phyloP scores from a whole-genome alignment of 2,797 vertebrate genomes.

The Scolopax bukidnonensis region DNA sequence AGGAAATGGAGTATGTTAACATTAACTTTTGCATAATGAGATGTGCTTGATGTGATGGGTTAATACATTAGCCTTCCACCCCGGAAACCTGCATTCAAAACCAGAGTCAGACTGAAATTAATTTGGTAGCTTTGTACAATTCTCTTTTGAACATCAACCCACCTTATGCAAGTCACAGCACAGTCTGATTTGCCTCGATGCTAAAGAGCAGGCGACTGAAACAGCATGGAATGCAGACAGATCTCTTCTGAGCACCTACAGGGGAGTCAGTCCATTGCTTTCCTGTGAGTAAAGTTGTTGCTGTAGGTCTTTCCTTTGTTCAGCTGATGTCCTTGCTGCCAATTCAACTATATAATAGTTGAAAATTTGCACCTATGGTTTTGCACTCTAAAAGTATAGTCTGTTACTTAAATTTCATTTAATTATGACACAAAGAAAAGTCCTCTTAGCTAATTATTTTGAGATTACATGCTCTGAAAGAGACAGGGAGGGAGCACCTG shows the following conservation, averaged over 20 bases:
- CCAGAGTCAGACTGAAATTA: background rate
- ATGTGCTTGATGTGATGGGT: background rate
- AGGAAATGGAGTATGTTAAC: background rate
- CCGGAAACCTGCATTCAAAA: background rate
- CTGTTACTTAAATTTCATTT: conserved; percentile 3
- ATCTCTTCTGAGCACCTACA: background rate
- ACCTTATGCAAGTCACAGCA: background rate
- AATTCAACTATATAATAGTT: background rate
- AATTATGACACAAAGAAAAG: background rate
- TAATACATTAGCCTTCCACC: conserved; percentile 43
- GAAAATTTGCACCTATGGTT: background rate
- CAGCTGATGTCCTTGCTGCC: background rate
- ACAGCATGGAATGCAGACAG: background rate
- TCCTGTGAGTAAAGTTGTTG: background rate
- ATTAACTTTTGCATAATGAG: conserved; percentile 20
- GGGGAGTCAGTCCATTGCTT: background rate
- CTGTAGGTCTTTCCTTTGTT: background rate
- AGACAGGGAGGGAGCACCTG: background rate
- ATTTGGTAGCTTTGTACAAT: background rate
- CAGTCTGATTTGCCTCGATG: background rate
- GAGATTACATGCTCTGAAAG: background rate
- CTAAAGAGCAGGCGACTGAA: background rate
- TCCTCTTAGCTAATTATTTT: background rate
- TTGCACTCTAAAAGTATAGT: background rate
- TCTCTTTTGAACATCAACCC: background rate